phyloP scores from a whole-genome alignment of 2,888 invertebrate genomes.

The Cheilosia urbana region DNA sequence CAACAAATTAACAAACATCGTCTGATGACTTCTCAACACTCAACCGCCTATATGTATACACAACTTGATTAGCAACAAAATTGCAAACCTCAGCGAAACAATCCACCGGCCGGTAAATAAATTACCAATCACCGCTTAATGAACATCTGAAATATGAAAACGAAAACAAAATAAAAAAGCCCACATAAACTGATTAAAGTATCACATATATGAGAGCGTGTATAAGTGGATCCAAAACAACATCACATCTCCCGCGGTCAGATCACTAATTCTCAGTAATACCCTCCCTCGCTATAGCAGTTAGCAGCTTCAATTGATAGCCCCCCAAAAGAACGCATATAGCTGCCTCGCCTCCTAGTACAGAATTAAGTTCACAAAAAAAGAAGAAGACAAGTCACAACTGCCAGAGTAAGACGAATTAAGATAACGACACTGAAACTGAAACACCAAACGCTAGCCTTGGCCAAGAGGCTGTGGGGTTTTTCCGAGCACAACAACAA shows the following conservation, averaged over 20 bases:
- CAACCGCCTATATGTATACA: conserved; percentile 3
- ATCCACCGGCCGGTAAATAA: conserved; percentile 65
- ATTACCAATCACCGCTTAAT: conserved; percentile 53
- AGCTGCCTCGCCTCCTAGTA: conserved; percentile 30
- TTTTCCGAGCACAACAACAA: conserved; percentile 11
- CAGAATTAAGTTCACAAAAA: conserved; percentile 20
- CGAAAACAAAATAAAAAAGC: conserved; percentile 53
- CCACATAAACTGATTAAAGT: conserved; percentile 48
- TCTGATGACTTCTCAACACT: conserved; percentile 14
- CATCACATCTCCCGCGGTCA: conserved; percentile 15
- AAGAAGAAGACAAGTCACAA: conserved; percentile 2
- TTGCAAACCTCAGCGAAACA: conserved; percentile 49
- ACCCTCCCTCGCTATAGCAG: conserved; percentile 44
- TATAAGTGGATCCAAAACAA: conserved; percentile 24
- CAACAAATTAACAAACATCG: conserved; percentile 1
- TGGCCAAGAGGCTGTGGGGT: conserved; percentile 1
- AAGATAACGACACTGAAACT: conserved; percentile 58
- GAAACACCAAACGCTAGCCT: conserved; percentile 21
- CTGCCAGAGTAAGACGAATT: conserved; percentile 36
- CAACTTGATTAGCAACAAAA: conserved; percentile 57
- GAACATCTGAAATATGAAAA: conserved; percentile 34
- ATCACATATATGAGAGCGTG: conserved; percentile 30
- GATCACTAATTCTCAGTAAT: conserved; percentile 40
- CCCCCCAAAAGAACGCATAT: conserved; percentile 27
- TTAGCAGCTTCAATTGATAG: conserved; percentile 52